phyloP scores from a whole-genome alignment of 2,113 vertebrate genomes.

The Ophiodon elongatus region DNA sequence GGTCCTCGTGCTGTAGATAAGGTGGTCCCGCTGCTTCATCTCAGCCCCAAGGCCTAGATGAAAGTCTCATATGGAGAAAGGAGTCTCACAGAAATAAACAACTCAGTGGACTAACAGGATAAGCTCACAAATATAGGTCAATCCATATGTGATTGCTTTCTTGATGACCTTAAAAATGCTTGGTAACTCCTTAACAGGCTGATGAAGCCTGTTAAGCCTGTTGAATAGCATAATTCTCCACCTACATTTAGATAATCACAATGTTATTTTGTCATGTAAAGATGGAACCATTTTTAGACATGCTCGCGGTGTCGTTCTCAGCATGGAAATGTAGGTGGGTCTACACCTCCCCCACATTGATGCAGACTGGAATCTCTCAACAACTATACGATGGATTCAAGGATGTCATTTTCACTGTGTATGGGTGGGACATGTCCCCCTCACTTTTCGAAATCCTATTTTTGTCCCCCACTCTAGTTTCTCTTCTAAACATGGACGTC shows the following conservation, averaged over 20 bases:
- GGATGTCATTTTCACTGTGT: neutral
- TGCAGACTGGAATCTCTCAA: neutral
- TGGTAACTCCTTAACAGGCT: neutral
- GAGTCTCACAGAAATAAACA: constrained; percentile 4
- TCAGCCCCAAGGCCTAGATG: constrained; percentile 32
- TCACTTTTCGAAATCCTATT: too few species aligned
- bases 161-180: neutral
- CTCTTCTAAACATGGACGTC: neutral
- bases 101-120: neutral
- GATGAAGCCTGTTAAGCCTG: too few species aligned
- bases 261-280: neutral
- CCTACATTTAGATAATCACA: neutral
- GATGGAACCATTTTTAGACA: neutral
- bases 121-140: neutral
- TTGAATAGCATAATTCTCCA: too few species aligned
- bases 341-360: too few species aligned
- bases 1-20: constrained; percentile 32
- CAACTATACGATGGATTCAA: neutral
- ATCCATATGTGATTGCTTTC: neutral
- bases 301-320: too few species aligned
- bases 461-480: too few species aligned
- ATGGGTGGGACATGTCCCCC: too few species aligned
- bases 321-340: too few species aligned
- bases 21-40: constrained; percentile 62
- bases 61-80: constrained; percentile 45